Evolutionary conservation across 2,888 invertebrate species (phyloP).

Genomic region (Cyaniris semiargus): DNA sequence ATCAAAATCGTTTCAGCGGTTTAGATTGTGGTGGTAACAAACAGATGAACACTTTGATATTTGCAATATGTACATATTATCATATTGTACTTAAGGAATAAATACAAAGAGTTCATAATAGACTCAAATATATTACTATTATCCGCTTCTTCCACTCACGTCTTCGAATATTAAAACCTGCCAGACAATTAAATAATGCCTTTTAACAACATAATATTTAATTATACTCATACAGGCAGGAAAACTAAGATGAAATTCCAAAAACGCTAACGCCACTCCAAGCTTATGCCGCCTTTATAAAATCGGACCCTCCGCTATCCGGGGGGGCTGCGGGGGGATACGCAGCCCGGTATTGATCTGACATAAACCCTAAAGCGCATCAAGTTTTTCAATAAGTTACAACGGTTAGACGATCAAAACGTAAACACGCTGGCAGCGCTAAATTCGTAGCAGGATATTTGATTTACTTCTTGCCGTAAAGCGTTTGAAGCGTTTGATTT

Average conservation of each 20-base stretch:
- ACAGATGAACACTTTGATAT: no score
- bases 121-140: no score
- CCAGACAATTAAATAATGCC: neutral
- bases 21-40: no score
- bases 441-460: neutral
- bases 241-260: neutral
- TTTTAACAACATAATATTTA: no score
- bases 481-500: slow-evolving; percentile 41
- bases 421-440: slow-evolving; percentile 29
- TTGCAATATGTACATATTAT: no score
- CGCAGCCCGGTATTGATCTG: slow-evolving; percentile 65
- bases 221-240: neutral
- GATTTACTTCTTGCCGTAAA: slow-evolving; percentile 30
- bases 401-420: neutral
- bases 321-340: slow-evolving; percentile 53
- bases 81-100: no score
- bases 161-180: neutral
- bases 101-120: no score
- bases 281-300: slow-evolving; percentile 56
- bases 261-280: slow-evolving; percentile 42
- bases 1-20: no score
- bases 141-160: no score
- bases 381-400: slow-evolving; percentile 35
- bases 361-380: slow-evolving; percentile 47
- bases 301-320: slow-evolving; percentile 54